Conservation (phyloP, 2,797 vertebrate genomes). For the Eulemur rubriventer region DNA sequence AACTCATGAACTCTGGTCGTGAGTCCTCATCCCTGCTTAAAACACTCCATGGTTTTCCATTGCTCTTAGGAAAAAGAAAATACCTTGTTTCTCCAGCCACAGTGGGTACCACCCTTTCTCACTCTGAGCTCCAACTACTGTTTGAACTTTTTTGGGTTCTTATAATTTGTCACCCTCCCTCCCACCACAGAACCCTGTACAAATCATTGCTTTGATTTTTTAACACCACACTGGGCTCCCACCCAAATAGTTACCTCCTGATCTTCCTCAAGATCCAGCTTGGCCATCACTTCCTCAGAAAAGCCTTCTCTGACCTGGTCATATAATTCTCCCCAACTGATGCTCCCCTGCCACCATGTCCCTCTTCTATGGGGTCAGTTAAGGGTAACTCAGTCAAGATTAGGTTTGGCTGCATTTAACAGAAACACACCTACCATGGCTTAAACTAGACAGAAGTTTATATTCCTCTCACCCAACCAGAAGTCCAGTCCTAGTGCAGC, state of each 20-base stretch:
- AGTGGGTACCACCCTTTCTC: background rate
- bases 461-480: background rate
- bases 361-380: background rate
- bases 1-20: background rate
- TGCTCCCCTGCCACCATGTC: background rate
- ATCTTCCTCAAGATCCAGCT: background rate
- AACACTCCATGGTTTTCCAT: background rate
- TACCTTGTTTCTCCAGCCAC: background rate
- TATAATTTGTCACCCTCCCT: background rate
- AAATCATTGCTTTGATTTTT: background rate
- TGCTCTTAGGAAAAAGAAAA: background rate
- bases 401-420: background rate
- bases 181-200: background rate
- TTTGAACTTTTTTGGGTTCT: background rate
- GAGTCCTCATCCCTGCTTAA: background rate
- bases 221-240: background rate
- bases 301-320: background rate
- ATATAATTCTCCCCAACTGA: background rate
- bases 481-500: background rate
- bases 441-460: background rate
- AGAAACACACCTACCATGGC: background rate
- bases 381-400: background rate
- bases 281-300: background rate
- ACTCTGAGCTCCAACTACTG: background rate
- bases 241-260: background rate